Percentiles rank a stretch among this genome's conserved stretches.
Evolutionary conservation across 1,140 invertebrate genomes (phyloP).

Genomic region (Zaprionus taronus): DNA sequence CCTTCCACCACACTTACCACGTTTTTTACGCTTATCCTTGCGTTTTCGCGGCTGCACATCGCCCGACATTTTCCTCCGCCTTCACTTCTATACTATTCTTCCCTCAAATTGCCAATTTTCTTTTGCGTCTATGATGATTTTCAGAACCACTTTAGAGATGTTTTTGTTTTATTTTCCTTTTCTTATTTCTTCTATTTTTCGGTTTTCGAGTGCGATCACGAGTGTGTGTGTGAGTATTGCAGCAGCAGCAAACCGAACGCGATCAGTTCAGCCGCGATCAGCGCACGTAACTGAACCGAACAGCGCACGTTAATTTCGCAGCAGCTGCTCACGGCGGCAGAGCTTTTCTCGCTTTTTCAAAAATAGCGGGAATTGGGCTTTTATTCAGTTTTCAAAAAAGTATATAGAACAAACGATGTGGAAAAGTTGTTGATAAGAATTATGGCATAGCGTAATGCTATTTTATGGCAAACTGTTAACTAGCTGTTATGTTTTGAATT

Average conservation of each 20-base stretch:
- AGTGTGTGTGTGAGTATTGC: not conserved
- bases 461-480: not conserved
- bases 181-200: not conserved
- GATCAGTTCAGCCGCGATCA: slow-evolving; percentile 33
- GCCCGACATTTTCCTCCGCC: slow-evolving; percentile 86
- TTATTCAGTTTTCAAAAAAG: slow-evolving; percentile 1
- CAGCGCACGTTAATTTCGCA: not conserved
- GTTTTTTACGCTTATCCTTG: slow-evolving; percentile 89
- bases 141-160: slow-evolving; percentile 23
- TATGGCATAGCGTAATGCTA: not conserved
- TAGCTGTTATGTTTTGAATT: slow-evolving; percentile 5
- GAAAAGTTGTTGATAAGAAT: not conserved
- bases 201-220: not conserved
- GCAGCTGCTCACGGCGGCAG: not conserved
- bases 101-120: slow-evolving; percentile 36
- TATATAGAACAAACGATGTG: not conserved
- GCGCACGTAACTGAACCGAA: slow-evolving; percentile 42
- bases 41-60: slow-evolving; percentile 89
- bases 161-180: slow-evolving; percentile 20
- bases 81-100: slow-evolving; percentile 27
- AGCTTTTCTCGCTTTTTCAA: slow-evolving; percentile 31
- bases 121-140: slow-evolving; percentile 28
- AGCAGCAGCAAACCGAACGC: slow-evolving; percentile 18
- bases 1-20: slow-evolving; percentile 85
- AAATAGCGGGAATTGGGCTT: slow-evolving; percentile 28